A percentile compares a stretch with the other conserved stretches of the same genome.
phyloP scores from a whole-genome alignment of 2,113 vertebrate genomes.

The Rhabdornis inornatus region DNA sequence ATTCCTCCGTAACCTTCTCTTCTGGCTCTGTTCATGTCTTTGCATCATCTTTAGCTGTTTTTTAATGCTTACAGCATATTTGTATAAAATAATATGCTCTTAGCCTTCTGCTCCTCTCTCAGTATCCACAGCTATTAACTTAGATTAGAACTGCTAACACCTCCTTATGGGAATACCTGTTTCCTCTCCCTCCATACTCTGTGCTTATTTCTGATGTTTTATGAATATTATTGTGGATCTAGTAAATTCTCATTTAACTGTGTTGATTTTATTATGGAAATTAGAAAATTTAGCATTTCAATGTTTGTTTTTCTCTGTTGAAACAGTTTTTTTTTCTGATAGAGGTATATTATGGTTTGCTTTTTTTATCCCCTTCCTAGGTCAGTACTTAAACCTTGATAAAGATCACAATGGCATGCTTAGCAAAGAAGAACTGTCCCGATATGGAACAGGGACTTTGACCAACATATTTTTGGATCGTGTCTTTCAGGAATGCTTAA shows the following conservation, averaged over 20 bases:
- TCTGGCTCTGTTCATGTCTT: neutral
- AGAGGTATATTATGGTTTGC: neutral
- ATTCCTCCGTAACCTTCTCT: neutral
- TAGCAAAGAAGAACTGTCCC: conserved; percentile 97
- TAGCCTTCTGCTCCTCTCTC: neutral
- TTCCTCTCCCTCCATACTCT: neutral
- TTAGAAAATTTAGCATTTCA: neutral
- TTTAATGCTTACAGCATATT: neutral
- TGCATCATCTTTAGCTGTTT: neutral
- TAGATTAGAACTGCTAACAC: neutral
- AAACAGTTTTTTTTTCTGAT: neutral
- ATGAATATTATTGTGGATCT: neutral
- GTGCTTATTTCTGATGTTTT: neutral
- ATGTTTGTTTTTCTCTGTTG: neutral
- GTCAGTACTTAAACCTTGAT: conserved; percentile 96
- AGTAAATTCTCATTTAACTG: neutral
- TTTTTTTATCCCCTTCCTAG: conserved; percentile 60
- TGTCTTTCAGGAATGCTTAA: conserved; percentile 96
- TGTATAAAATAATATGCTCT: neutral
- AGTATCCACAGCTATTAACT: neutral
- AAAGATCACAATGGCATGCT: conserved; percentile 99
- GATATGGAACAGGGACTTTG: conserved; percentile 94
- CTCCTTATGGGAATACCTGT: accelerated
- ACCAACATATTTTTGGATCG: conserved; percentile 93
- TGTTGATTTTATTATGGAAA: neutral